A percentile compares a stretch with the other conserved stretches of the same genome.
Conservation (phyloP, 1,140 invertebrate genomes). For the Calephelis nemesis region DNA sequence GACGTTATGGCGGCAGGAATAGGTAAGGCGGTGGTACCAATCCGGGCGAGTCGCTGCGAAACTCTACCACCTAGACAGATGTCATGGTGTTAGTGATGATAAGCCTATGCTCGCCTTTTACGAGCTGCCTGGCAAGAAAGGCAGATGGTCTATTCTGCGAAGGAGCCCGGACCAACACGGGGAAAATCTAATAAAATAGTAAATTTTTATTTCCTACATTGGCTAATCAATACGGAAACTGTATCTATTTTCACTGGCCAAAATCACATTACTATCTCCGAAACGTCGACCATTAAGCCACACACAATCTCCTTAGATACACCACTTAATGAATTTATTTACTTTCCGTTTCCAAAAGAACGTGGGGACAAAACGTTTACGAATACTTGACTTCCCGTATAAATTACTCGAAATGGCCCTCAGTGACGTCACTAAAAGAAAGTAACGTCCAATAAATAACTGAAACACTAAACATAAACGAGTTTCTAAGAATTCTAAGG, state of each 20-base stretch:
- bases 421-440: neutral
- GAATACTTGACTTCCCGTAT: neutral
- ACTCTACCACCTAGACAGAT: no score
- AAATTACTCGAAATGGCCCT: slow-evolving; percentile 1
- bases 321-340: slow-evolving; percentile 14
- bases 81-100: no score
- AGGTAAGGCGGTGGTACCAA: no score
- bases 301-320: slow-evolving; percentile 4
- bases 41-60: no score
- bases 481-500: no score
- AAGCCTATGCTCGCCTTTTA: no score
- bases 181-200: neutral
- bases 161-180: no score
- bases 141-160: no score
- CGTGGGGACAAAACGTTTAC: slow-evolving; percentile 8
- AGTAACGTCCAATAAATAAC: neutral
- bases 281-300: neutral
- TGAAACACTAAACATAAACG: neutral
- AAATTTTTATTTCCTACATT: no score
- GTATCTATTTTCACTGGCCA: neutral
- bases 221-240: no score
- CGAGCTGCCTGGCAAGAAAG: no score
- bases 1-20: no score
- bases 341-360: neutral
- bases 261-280: neutral